These are phyloP conservation scores for Antigone vipio DNA, from an alignment of 2,113 vertebrate species.

Conservation along the genomic window DNA sequence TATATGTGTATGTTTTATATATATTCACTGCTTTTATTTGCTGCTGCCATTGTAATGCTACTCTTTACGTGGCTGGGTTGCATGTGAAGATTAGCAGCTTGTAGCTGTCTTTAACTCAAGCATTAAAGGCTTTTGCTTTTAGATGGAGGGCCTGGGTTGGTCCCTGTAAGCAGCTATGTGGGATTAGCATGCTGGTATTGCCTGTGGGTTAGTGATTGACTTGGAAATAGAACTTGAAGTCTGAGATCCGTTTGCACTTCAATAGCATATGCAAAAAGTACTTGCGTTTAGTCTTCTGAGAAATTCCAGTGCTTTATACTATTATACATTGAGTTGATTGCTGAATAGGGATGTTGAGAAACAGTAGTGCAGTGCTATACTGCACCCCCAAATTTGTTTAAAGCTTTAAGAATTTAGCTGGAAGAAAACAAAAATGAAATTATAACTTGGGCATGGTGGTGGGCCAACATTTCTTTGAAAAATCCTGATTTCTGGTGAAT, in stretches of 20 bases:
- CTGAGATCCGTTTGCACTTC: not conserved
- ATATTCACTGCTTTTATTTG: not conserved
- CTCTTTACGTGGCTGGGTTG: not conserved
- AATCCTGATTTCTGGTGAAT: not conserved
- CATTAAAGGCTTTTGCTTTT: constrained; percentile 17
- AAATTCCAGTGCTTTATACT: not conserved
- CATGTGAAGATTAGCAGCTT: not conserved
- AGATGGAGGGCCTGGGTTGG: not conserved
- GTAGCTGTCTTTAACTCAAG: not conserved
- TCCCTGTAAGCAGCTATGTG: not conserved
- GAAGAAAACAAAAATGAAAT: not conserved
- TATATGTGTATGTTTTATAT: not conserved
- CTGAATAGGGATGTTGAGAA: not conserved
- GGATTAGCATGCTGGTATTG: not conserved
- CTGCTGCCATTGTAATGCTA: not conserved
- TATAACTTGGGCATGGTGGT: not conserved
- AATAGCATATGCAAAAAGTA: not conserved
- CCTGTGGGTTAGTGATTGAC: not conserved
- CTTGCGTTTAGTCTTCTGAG: not conserved
- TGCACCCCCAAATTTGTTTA: not conserved
- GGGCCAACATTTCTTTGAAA: not conserved
- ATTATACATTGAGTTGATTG: not conserved
- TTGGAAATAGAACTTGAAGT: not conserved
- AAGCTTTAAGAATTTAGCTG: not conserved
- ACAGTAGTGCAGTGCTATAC: not conserved